Percentiles rank a stretch among this genome's conserved stretches.
These are phyloP conservation scores for Dunckerocampus dactyliophorus DNA, from an alignment of 2,113 vertebrate genomes.

Conservation along the genomic window DNA sequence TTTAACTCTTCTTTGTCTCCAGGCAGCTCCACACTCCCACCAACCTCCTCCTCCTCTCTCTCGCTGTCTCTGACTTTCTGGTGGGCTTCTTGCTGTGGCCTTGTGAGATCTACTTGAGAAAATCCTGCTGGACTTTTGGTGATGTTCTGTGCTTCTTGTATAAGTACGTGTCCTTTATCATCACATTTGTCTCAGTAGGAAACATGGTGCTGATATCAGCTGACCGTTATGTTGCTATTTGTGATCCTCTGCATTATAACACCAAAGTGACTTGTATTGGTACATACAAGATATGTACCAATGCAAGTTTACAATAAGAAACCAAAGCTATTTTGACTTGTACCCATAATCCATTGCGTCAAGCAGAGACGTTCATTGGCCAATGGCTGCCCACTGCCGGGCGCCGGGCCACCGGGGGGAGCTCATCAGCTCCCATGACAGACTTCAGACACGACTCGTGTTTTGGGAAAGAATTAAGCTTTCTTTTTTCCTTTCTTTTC, in stretches of 20 bases:
- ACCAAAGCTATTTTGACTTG: no score
- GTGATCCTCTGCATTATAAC: background rate
- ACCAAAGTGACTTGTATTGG: background rate
- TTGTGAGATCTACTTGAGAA: conserved; percentile 57
- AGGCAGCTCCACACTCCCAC: conserved; percentile 66
- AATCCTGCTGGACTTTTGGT: conserved; percentile 63
- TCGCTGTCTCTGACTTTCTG: conserved; percentile 62
- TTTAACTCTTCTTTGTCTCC: background rate
- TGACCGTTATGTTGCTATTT: background rate
- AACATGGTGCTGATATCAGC: conserved; percentile 50
- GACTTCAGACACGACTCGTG: no score
- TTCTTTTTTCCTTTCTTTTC: no score
- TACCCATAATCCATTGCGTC: no score
- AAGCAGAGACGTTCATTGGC: no score
- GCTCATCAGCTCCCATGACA: no score
- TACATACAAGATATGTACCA: no score
- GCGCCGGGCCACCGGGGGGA: no score
- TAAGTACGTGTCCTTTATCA: conserved; percentile 32
- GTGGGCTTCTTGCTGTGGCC: conserved; percentile 78
- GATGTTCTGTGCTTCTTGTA: conserved; percentile 48
- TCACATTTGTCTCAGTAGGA: conserved; percentile 53
- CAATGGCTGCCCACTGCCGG: no score
- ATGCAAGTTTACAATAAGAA: no score
- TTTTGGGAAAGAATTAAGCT: no score
- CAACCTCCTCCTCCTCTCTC: conserved; percentile 67